Base-by-base conservation (phyloP, 2,113 vertebrate species). In the Herpailurus yagouaroundi region DNA sequence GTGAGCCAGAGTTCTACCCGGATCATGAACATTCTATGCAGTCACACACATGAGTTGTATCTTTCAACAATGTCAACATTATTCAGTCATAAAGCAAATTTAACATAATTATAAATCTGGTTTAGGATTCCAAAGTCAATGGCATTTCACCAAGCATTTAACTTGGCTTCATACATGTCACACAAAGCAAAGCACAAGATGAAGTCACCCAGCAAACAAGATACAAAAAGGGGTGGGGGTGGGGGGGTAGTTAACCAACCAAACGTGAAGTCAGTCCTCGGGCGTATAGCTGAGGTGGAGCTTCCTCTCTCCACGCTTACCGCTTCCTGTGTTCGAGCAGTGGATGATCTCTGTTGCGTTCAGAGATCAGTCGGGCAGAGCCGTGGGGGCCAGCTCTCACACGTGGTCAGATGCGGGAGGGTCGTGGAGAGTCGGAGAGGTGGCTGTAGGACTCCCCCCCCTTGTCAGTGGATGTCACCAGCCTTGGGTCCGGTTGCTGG, bases 11-110 rank as follows among this genome's bases (percentile, higher is more conserved):
- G 23, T 5, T 21, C 71, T 21, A 1, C 13, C 14, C 14, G 4
- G 71, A 36, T 41, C 11, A 0, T 5, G 11, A 73, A 36, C 71
- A 13, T 1, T 0, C 36, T 41, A 6, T 21, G 21, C 13, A 38
- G 21, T 19, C n/a, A 1, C 36, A 41, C 36, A 25, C 21, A 12
- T 6, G 36, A 25, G 71, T 41, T 12, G 21, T 73, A 12, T 15
- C 38, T 41, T 41, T 27, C 11, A 9, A 15, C 4, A 13, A 45
- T 15, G 38, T 45, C 38, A 1, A 1, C 38, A 25, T 45, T 3
- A 74, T 27, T 27, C 23, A 27, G 23, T 14, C 38, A 45, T 27
- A 29, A 15, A 41, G 38, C 73, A 41, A 27, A 45, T 38, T 45
- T 74, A 27, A 27, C 73, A 15, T 25, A 41, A 14, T 25, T 15